Conservation (phyloP, 1,140 invertebrate genomes). For the Panonychus citri region DNA sequence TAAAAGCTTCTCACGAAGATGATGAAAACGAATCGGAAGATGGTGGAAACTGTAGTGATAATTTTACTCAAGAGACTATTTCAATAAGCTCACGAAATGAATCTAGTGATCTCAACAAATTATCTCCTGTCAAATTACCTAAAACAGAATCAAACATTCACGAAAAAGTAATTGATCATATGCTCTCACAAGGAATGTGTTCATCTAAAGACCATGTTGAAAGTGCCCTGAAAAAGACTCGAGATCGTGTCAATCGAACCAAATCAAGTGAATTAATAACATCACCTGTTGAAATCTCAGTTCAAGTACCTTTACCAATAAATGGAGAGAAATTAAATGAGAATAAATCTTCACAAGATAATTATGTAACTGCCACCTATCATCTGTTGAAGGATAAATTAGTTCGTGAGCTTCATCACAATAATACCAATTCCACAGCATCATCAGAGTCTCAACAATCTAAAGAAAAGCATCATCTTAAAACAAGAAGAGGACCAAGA, state of each 20-base stretch:
- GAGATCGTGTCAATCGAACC: neutral
- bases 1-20: slow-evolving; percentile 16
- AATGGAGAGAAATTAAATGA: neutral
- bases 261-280: neutral
- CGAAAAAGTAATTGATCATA: slow-evolving; percentile 9
- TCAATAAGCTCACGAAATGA: neutral
- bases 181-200: slow-evolving; percentile 8
- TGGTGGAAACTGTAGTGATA: neutral
- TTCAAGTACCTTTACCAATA: neutral
- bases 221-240: slow-evolving; percentile 1
- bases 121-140: neutral
- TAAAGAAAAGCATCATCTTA: neutral
- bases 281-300: neutral
- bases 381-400: slow-evolving; percentile 12
- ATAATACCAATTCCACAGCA: neutral
- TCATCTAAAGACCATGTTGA: slow-evolving; percentile 5
- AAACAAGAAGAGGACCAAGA: slow-evolving; percentile 1
- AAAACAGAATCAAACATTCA: neutral
- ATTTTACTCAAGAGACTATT: neutral
- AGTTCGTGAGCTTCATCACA: slow-evolving; percentile 5
- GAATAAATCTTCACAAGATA: neutral
- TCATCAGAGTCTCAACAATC: neutral
- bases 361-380: slow-evolving; percentile 12
- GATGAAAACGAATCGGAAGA: neutral
- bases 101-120: neutral